Evolutionary conservation across 2,113 vertebrate species (phyloP).

Genomic region (Donacobius atricapilla): DNA sequence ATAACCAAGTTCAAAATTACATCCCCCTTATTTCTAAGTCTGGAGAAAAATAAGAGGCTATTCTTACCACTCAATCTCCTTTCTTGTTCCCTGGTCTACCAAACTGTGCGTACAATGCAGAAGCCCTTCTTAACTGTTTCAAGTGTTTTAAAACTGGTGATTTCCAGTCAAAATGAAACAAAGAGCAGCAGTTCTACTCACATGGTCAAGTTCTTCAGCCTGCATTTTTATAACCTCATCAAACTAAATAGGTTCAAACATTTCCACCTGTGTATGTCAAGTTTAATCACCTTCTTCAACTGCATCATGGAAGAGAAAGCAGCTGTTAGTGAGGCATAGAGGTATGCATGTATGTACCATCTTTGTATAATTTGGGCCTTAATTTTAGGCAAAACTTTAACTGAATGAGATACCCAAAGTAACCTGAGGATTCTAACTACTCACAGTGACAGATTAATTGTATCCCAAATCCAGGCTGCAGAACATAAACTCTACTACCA

Average conservation of each 20-base stretch:
- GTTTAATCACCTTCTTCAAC: background rate
- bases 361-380: background rate
- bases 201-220: background rate
- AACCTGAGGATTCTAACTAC: background rate
- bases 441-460: rapidly evolving
- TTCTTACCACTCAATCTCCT: background rate
- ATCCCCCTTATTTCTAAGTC: background rate
- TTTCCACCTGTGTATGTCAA: background rate
- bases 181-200: background rate
- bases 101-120: rapidly evolving
- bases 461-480: background rate
- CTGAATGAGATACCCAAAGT: background rate
- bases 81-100: background rate
- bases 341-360: too few species aligned
- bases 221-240: background rate
- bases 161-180: background rate
- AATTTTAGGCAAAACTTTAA: background rate
- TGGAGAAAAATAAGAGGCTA: background rate
- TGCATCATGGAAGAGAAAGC: background rate
- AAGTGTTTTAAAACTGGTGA: background rate
- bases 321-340: background rate
- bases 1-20: background rate
- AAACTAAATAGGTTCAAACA: background rate
- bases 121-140: background rate
- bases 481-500: background rate